Percentiles rank a stretch among this genome's conserved stretches.
These are phyloP conservation scores for Corynorhinus townsendii DNA, from an alignment of 2,113 vertebrate species.

Conservation along the genomic window DNA sequence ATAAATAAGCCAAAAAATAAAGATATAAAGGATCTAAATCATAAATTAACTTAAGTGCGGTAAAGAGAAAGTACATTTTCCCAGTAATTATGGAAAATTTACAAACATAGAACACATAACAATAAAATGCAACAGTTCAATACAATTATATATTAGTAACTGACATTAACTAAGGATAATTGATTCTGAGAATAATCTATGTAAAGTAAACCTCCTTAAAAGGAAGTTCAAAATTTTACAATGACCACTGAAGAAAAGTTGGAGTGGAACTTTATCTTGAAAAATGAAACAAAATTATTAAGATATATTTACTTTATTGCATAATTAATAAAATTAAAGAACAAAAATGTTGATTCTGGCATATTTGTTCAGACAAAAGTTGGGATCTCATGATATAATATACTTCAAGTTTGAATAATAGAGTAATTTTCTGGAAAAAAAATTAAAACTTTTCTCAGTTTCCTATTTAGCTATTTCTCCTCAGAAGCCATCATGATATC, in stretches of 20 bases:
- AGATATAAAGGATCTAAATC: neutral
- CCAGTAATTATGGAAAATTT: neutral
- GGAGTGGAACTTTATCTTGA: neutral
- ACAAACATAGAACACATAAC: neutral
- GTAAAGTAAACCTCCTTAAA: neutral
- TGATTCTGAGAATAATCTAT: neutral
- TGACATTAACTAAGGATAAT: neutral
- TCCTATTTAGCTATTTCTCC: neutral
- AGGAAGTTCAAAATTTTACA: constrained; percentile 16
- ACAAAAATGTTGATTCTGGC: neutral
- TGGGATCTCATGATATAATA: neutral
- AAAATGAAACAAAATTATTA: constrained; percentile 37
- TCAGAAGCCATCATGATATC: neutral
- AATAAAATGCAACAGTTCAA: neutral
- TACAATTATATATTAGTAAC: neutral
- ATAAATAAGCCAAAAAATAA: neutral
- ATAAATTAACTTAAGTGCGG: constrained; percentile 20
- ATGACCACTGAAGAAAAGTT: neutral
- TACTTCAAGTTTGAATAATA: neutral
- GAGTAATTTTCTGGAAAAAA: neutral
- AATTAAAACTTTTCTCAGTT: neutral
- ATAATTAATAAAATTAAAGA: constrained; percentile 18
- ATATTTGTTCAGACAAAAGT: neutral
- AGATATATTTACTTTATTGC: neutral
- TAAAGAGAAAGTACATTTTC: neutral